Evolutionary conservation across 2,113 vertebrate genomes (phyloP), one percentile per base, ranked within the genome.

Genomic region (Hymenochirus boettgeri): DNA sequence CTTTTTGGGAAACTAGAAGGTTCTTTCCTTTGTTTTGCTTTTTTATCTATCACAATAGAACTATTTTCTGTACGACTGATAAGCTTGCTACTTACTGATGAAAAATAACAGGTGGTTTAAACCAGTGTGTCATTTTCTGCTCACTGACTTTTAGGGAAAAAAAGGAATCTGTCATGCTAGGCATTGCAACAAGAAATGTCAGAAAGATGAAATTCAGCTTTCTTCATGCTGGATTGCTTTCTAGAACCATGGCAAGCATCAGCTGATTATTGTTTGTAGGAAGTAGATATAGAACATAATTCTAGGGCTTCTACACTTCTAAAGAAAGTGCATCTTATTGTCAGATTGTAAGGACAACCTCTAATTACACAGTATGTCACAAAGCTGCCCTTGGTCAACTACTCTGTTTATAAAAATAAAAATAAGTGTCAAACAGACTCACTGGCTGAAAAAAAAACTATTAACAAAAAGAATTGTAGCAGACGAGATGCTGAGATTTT

Each of bases 101-200:
- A 56, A 65, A 71, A 78, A 64, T 11, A 71, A 7, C 26, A 27
- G 27, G 21, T 39, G 70, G 55, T 21, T 71, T 7, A 27, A 50
- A 37, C 45, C 51, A 18, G 23, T 22, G 58, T 31, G 10, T 71
- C 1, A n/a, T 65, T 71, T 76, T 62, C 24, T 31, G 22, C 73
- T 70, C 42, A 25, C 64, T 71, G 70, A 25, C 5, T 70, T 57
- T 47, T 15, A 26, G 65, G 31, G 15, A 48, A 62, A n/a, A n/a
- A 63, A 48, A 62, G 61, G 60, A 71, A 63, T 58, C 22, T 55
- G 51, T 57, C 53, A 15, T 11, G 35, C 25, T 45, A 69, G 59
- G 5, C 46, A 35, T 54, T 62, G 64, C 17, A 47, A 70, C 42
- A 8, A 62, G 59, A 50, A 24, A 3, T 25, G 42, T 24, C 0